Conservation (phyloP, 2,888 invertebrate species). For the Plagiodera versicolora region DNA sequence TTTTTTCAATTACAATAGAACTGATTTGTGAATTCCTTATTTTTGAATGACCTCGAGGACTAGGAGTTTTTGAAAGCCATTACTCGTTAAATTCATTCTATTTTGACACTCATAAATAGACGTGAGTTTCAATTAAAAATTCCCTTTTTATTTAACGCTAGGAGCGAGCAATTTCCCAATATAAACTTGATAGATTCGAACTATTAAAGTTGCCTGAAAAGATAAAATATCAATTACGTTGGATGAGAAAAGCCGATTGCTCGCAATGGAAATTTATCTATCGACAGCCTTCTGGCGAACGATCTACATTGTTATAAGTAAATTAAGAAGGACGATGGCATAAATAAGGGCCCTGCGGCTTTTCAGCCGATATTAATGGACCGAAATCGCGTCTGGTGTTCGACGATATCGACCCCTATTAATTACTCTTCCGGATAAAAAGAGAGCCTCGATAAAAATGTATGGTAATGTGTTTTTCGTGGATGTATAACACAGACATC, state of each 20-base stretch:
- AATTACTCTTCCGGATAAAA: slow-evolving; percentile 43
- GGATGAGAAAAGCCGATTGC: slow-evolving; percentile 23
- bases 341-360: slow-evolving; percentile 36
- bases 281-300: slow-evolving; percentile 31
- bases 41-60: too few relatives aligned
- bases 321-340: slow-evolving; percentile 39
- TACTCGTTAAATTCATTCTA: too few relatives aligned
- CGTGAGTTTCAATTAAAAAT: too few relatives aligned
- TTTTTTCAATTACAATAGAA: too few relatives aligned
- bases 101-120: too few relatives aligned
- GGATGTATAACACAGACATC: neutral
- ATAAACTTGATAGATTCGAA: too few relatives aligned
- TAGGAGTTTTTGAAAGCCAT: too few relatives aligned
- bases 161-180: too few relatives aligned
- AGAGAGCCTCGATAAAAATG: slow-evolving; percentile 32
- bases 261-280: slow-evolving; percentile 29
- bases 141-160: too few relatives aligned
- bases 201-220: slow-evolving; percentile 24
- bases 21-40: too few relatives aligned
- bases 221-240: slow-evolving; percentile 34
- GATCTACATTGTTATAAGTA: slow-evolving; percentile 37
- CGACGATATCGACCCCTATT: slow-evolving; percentile 43
- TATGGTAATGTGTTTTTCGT: neutral
- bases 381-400: slow-evolving; percentile 40
- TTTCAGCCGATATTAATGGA: slow-evolving; percentile 29